Conservation (phyloP, 1,140 invertebrate species). For the Papilio polyxenes region DNA sequence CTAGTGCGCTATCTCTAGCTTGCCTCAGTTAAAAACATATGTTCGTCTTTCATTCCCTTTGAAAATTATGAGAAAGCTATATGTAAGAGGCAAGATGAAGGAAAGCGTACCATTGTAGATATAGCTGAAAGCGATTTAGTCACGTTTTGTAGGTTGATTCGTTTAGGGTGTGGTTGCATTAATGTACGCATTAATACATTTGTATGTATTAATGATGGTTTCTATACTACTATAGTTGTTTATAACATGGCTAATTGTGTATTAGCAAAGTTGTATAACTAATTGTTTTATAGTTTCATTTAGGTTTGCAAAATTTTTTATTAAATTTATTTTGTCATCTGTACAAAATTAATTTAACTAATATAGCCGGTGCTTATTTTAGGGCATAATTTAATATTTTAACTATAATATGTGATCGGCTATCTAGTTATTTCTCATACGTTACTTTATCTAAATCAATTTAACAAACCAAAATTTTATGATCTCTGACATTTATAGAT, state of each 20-base stretch:
- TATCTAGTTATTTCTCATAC: background rate
- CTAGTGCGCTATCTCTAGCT: background rate
- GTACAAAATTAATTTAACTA: background rate
- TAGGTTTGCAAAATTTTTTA: background rate
- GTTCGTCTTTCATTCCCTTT: too few relatives aligned
- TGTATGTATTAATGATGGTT: background rate
- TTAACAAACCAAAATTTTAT: background rate
- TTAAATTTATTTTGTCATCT: background rate
- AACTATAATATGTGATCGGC: background rate
- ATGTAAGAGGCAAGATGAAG: too few relatives aligned
- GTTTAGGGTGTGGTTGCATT: constrained; percentile 2
- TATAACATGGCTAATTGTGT: background rate
- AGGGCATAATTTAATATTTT: background rate
- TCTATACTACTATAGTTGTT: background rate
- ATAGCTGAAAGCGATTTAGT: background rate
- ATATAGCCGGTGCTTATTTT: background rate
- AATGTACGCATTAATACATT: background rate
- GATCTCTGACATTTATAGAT: background rate
- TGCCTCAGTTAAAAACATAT: too few relatives aligned
- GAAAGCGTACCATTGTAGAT: background rate
- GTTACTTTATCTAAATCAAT: background rate
- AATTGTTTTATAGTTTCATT: background rate
- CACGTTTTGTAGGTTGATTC: constrained; percentile 9
- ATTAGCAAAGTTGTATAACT: background rate
- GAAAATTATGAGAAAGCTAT: too few relatives aligned